Evolutionary conservation across 2,797 vertebrate species (phyloP).

Genomic region (Gobionotothen gibberifrons): DNA sequence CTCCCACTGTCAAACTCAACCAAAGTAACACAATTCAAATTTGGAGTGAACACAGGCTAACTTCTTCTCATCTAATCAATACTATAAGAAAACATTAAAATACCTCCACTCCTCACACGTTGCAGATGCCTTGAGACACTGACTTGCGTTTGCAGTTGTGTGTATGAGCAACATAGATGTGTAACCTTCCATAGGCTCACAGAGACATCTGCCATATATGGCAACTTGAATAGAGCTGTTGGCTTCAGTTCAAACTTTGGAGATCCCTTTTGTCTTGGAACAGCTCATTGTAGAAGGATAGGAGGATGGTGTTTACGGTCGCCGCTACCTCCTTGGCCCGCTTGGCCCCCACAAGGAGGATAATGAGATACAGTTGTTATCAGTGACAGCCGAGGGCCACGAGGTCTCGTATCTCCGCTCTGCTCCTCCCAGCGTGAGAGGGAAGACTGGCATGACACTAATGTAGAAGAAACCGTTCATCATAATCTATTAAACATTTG

Average conservation of each 20-base stretch:
- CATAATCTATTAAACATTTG: neutral
- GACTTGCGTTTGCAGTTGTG: constrained; percentile 29
- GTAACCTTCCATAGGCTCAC: constrained; percentile 71
- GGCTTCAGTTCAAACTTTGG: constrained; percentile 75
- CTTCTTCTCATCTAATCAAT: too few species aligned
- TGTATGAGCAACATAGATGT: constrained; percentile 55
- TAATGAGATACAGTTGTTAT: constrained; percentile 83
- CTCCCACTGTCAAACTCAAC: too few species aligned
- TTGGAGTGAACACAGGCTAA: too few species aligned
- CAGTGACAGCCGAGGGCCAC: constrained; percentile 75
- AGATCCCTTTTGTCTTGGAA: constrained; percentile 74
- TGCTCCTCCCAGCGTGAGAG: constrained; percentile 60
- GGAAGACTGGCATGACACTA: constrained; percentile 54
- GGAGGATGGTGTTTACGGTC: constrained; percentile 73
- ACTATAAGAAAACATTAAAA: constrained; percentile 14
- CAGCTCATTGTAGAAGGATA: constrained; percentile 70
- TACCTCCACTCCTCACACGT: constrained; percentile 39
- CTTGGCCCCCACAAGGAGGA: constrained; percentile 65
- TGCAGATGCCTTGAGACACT: constrained; percentile 40
- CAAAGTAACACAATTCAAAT: too few species aligned
- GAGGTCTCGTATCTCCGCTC: constrained; percentile 52
- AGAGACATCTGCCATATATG: constrained; percentile 79
- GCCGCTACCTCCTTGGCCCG: constrained; percentile 64
- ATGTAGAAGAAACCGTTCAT: constrained; percentile 19
- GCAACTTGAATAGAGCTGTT: constrained; percentile 75